A percentile compares a stretch with the other conserved stretches of the same genome.
Conservation (phyloP, 2,113 vertebrate species). For the Cathartes aura region DNA sequence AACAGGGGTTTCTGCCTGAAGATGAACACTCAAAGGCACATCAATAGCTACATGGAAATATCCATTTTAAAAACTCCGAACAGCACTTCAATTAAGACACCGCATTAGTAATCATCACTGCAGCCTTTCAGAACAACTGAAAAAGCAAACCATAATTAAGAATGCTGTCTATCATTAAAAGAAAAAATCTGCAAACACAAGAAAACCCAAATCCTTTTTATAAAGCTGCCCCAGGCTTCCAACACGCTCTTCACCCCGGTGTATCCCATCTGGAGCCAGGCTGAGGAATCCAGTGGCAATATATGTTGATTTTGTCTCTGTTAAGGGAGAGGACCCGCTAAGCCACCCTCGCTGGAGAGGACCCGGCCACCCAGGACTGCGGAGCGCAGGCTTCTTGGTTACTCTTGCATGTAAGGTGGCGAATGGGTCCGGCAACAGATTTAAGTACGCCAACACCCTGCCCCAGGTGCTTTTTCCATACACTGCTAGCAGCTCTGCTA, state of each 20-base stretch:
- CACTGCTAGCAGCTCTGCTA: background rate
- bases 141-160: background rate
- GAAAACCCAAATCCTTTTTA: background rate
- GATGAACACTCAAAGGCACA: background rate
- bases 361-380: background rate
- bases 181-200: background rate
- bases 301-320: background rate
- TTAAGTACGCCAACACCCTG: too few species aligned
- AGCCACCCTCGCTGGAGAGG: background rate
- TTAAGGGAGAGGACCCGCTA: background rate
- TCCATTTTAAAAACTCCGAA: background rate
- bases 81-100: background rate
- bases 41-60: background rate
- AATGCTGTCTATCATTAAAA: background rate
- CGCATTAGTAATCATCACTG: background rate
- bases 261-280: background rate
- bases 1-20: background rate
- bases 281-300: background rate
- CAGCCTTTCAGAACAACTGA: background rate
- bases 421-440: background rate
- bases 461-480: background rate
- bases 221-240: background rate
- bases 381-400: background rate
- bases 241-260: accelerated
- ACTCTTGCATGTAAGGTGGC: accelerated